A percentile compares a stretch with the other conserved stretches of the same genome.
phyloP scores from a whole-genome alignment of 2,888 invertebrate genomes.

The Syrista parreyssii region DNA sequence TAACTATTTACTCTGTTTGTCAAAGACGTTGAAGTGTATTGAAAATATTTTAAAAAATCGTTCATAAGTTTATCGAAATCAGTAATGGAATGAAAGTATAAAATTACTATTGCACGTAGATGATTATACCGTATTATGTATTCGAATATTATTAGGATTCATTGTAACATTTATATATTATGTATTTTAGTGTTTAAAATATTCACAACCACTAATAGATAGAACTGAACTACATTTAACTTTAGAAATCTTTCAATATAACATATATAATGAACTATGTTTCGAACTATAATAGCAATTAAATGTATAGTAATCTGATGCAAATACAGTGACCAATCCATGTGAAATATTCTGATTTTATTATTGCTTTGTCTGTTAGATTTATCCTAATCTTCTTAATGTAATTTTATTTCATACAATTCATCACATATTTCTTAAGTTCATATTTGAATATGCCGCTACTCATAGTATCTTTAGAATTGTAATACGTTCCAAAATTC shows the following conservation, averaged over 20 bases:
- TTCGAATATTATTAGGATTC: neutral
- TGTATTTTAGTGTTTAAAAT: neutral
- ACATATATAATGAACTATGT: neutral
- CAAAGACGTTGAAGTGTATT: neutral
- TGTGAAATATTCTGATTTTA: neutral
- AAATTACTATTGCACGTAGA: neutral
- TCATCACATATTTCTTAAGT: neutral
- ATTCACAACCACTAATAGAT: neutral
- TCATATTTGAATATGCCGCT: neutral
- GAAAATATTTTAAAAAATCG: neutral
- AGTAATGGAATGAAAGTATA: neutral
- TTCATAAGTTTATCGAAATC: neutral
- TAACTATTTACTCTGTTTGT: neutral
- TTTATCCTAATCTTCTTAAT: neutral
- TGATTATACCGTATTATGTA: neutral
- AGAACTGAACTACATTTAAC: neutral
- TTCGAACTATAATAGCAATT: neutral
- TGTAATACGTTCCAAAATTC: neutral
- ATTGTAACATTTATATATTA: neutral
- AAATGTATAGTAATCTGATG: neutral
- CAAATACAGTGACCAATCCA: neutral
- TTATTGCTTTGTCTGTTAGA: neutral
- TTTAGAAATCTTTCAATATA: neutral
- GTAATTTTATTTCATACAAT: neutral
- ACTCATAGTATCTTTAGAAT: neutral